Base-by-base conservation (phyloP, 2,797 vertebrate species). In the Hybognathus amarus region DNA sequence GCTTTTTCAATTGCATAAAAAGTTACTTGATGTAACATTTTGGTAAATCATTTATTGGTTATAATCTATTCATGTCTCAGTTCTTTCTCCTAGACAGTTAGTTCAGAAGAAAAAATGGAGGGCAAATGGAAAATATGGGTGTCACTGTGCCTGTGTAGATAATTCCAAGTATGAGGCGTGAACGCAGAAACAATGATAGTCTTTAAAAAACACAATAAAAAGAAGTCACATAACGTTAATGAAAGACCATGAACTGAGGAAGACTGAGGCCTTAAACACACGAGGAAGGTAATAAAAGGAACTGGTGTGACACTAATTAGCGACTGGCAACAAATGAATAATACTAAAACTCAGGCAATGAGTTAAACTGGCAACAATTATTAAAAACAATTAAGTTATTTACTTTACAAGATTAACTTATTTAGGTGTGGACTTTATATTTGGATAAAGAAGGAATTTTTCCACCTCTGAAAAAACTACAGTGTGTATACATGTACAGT, bases 1-100 rank as follows among this genome's bases (percentile, higher is more conserved):
- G 47, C 45, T 75, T 82, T 75, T 82, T 33, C 45, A 82, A 42
- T 80, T 24, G n/a, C 13, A 36, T 71, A 4, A 45, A 54, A 68
- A 42, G 6, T 47, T 38, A 50, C 20, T 36, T 17, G 11, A 61
- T 74, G 56, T 38, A 20, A 20, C 3, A 27, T 52, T 67, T 64
- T 64, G 38, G 20, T 64, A 63, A 50, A 73, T 66, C 13, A 27
- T 64, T 20, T 45, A 45, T 45, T 45, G 45, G 45, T 45, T 45
- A 45, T 45, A 45, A 45, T 17, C 4, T 24, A 22, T n/a, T 45
- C 45, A 45, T 71, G 42, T 71, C 24, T 61, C 11, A 6, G 9
- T 80, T 50, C 3, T 47, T 77, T 70, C 17, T 8, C 40, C 6
- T 52, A 47, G 42, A 79, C 22, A 40, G 7, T n/a, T 6, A 9